phyloP scores from a whole-genome alignment of 2,113 vertebrate species.

The Grammomys surdaster region DNA sequence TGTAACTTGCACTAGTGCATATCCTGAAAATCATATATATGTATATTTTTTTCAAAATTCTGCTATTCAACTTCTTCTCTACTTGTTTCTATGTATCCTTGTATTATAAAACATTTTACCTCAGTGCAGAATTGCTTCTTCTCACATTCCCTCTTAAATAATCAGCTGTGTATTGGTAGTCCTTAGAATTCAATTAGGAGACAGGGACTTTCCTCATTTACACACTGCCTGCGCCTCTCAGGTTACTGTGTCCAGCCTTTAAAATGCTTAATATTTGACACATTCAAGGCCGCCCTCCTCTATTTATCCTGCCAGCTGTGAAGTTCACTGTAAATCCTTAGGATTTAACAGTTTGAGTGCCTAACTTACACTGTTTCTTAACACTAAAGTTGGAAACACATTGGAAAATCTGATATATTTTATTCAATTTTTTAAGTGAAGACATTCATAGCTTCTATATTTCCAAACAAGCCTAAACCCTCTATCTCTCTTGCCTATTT shows the following conservation, averaged over 20 bases:
- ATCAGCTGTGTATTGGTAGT: background rate
- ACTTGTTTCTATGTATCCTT: background rate
- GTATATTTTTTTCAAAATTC: no score
- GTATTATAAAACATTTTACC: background rate
- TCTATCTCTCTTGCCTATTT: background rate
- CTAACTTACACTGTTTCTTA: background rate
- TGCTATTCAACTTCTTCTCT: background rate
- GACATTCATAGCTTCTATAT: background rate
- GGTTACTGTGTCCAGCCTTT: background rate
- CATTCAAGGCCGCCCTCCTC: background rate
- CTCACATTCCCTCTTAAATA: background rate
- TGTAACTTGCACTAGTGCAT: background rate
- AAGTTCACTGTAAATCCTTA: background rate
- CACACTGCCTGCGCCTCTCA: background rate
- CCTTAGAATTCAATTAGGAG: background rate
- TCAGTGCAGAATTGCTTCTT: background rate
- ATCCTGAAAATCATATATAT: background rate
- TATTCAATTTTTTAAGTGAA: background rate
- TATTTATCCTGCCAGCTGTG: background rate
- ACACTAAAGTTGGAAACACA: background rate
- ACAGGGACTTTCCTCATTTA: background rate
- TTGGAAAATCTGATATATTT: background rate
- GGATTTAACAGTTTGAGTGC: background rate
- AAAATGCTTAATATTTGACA: background rate
- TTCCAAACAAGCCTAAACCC: background rate